phyloP scores from a whole-genome alignment of 1,140 invertebrate species.

The Ctenoplectra terminalis region DNA sequence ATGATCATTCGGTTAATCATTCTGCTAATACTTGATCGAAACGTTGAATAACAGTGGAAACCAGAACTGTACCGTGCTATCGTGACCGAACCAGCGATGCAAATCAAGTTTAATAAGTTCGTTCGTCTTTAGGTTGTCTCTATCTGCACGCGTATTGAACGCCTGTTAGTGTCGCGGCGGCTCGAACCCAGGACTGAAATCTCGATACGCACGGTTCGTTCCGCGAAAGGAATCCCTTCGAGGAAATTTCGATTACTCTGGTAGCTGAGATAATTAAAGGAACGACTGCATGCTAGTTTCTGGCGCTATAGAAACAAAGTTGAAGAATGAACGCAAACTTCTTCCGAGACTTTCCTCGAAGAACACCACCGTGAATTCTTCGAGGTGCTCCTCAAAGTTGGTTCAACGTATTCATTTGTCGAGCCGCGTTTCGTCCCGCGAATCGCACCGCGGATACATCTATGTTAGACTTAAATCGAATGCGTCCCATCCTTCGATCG shows the following conservation, averaged over 20 bases:
- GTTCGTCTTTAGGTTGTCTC: not conserved
- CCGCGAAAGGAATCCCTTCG: not conserved
- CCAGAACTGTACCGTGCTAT: not conserved
- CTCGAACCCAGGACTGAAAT: not conserved
- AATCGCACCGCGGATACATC: too few species aligned
- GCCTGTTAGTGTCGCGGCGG: not conserved
- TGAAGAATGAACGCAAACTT: too few species aligned
- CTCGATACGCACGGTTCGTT: not conserved
- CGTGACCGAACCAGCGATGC: not conserved
- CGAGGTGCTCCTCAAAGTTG: too few species aligned
- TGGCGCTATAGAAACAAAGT: too few species aligned
- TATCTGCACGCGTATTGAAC: not conserved
- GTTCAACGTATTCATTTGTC: too few species aligned
- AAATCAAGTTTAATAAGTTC: slow-evolving; percentile 15
- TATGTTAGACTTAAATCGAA: too few species aligned
- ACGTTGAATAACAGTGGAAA: not conserved
- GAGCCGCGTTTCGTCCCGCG: too few species aligned
- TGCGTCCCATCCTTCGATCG: too few species aligned
- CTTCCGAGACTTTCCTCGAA: too few species aligned
- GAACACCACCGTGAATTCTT: too few species aligned
- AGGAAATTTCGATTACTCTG: not conserved
- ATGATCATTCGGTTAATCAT: not conserved
- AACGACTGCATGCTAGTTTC: too few species aligned
- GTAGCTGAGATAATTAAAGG: too few species aligned
- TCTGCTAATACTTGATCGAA: not conserved